Conservation (phyloP, 2,113 vertebrate species). For the Pteropus alecto region DNA sequence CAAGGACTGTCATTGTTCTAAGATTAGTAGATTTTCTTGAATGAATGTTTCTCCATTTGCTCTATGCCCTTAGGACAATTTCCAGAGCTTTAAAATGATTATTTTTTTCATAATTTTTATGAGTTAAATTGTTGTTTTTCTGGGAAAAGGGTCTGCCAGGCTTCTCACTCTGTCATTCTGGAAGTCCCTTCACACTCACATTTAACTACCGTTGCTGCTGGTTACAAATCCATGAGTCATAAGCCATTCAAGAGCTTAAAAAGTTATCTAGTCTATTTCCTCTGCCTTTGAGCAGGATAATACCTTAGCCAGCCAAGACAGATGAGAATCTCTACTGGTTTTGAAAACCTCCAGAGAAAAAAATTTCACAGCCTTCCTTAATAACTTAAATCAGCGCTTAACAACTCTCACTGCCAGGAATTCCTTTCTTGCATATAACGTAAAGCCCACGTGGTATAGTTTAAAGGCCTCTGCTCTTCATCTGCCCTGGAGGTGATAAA, state of each 20-base stretch:
- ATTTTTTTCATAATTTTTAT: neutral
- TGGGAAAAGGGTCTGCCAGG: neutral
- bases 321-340: slow-evolving; percentile 68
- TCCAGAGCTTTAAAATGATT: neutral
- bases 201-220: slow-evolving; percentile 7
- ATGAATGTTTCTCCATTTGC: neutral
- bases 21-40: neutral
- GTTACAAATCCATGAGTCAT: slow-evolving; percentile 37
- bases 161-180: neutral
- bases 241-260: slow-evolving; percentile 20
- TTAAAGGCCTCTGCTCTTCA: slow-evolving; percentile 32
- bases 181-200: neutral
- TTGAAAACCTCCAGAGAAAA: slow-evolving; percentile 65
- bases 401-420: slow-evolving; percentile 36
- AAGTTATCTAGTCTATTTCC: slow-evolving; percentile 51
- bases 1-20: neutral
- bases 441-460: neutral
- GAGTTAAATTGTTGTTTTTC: neutral
- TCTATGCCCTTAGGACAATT: neutral
- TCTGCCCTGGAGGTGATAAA: slow-evolving; percentile 25
- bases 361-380: slow-evolving; percentile 58
- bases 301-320: slow-evolving; percentile 57
- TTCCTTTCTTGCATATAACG: slow-evolving; percentile 39
- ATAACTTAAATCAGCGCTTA: slow-evolving; percentile 69
- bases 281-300: slow-evolving; percentile 60